A percentile compares a stretch with the other conserved stretches of the same genome.
Evolutionary conservation across 2,888 invertebrate species (phyloP).

Genomic region (Caenorhabditis drosophilae): DNA sequence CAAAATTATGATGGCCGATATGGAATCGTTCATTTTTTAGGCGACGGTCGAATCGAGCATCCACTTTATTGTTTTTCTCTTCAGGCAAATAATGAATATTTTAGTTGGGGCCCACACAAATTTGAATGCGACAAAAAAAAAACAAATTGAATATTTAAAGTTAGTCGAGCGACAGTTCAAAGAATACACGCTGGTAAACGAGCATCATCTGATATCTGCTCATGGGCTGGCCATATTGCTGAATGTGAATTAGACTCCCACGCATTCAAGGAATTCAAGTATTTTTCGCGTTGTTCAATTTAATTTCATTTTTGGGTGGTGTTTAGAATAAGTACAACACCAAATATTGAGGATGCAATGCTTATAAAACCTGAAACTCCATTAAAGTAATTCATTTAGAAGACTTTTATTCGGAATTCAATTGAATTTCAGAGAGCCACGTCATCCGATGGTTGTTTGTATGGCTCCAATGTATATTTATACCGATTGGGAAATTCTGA

Average conservation of each 20-base stretch:
- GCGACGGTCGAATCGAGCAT: constrained; percentile 58
- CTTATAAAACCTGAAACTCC: constrained; percentile 39
- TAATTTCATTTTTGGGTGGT: constrained; percentile 14
- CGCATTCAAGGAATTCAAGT: constrained; percentile 44
- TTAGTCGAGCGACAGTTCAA: constrained; percentile 45
- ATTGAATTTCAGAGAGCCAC: constrained; percentile 18
- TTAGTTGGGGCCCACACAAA: constrained; percentile 28
- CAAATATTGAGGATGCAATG: constrained; percentile 47
- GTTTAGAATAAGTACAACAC: constrained; percentile 54
- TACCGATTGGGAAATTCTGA: constrained; percentile 67
- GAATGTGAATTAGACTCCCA: constrained; percentile 61
- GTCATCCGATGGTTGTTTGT: constrained; percentile 62
- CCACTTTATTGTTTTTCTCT: constrained; percentile 56
- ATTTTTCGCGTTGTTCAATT: background rate
- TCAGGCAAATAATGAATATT: constrained; percentile 42
- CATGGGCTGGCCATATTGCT: constrained; percentile 66
- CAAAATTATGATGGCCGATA: constrained; percentile 63
- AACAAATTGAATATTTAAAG: constrained; percentile 22
- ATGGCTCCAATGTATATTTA: constrained; percentile 68
- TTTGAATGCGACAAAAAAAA: background rate
- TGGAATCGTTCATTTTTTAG: constrained; percentile 66
- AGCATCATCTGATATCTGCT: constrained; percentile 63
- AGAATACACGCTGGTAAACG: constrained; percentile 57
- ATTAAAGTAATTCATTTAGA: constrained; percentile 24
- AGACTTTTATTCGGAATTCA: background rate